Conservation (phyloP, 2,113 vertebrate genomes). For the Tachycineta bicolor region DNA sequence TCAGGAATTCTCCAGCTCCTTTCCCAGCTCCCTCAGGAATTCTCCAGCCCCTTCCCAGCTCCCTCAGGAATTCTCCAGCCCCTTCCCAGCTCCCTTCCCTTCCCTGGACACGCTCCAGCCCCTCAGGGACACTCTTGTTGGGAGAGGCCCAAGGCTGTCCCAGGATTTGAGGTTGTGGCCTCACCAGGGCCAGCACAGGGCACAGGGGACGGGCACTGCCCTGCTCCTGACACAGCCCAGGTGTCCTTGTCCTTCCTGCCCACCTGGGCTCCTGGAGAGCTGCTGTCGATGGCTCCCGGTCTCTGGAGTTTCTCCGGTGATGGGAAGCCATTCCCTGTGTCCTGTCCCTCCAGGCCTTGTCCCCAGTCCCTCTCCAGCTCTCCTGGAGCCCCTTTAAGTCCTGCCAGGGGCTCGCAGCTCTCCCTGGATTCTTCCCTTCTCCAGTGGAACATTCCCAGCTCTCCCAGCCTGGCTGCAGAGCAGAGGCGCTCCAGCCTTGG, state of each 20-base stretch:
- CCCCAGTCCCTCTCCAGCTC: neutral
- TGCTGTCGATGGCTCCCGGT: fast-evolving
- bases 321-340: neutral
- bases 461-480: neutral
- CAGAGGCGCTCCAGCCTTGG: neutral
- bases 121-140: neutral
- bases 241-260: neutral
- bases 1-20: neutral
- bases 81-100: neutral
- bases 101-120: fast-evolving
- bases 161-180: neutral
- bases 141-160: neutral
- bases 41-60: neutral
- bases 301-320: neutral
- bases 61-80: neutral
- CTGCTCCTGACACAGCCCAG: neutral
- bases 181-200: neutral
- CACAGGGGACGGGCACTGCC: fast-evolving
- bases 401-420: fast-evolving
- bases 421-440: neutral
- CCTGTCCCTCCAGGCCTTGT: neutral
- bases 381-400: neutral
- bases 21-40: too few relatives aligned
- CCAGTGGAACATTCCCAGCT: neutral
- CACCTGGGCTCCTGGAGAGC: neutral